Evolutionary conservation across 2,888 invertebrate species (phyloP), one percentile per base, ranked within the genome.

Genomic region (Hirtodrosophila confusa): DNA sequence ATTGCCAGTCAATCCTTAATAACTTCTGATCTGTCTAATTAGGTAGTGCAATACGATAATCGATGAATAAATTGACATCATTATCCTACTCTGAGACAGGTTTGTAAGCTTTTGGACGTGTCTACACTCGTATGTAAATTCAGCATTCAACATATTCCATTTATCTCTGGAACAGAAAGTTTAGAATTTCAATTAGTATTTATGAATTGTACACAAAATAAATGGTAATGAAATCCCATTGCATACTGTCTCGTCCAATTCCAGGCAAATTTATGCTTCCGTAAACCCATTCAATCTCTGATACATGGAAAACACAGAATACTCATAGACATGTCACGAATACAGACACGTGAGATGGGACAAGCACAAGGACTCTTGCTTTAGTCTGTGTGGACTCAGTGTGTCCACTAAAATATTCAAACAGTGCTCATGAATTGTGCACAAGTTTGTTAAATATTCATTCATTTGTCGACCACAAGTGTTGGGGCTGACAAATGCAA

Each of bases 401-500:
- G 49, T 60, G 45, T 48, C 54, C 70, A 60, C 68, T 79, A 54
- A 74, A 69, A 76, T 83, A 86, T 86, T 71, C 86, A 77, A 71
- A 68, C 56, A 51, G 40, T 51, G 50, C 68, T 79, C 73, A 70
- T 73, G 66, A 80, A 79, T 76, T 83, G 65, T 83, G 71, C 69
- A 78, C 68, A 86, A 76, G 71, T 76, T 80, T 67, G 71, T 78
- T 76, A 86, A 84, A 88, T 84, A 86, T 86, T 86, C 80, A 86
- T 83, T 75, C 73, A 75, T 79, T 79, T 75, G 73, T 68, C 67
- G 61, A 69, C 77, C 83, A 55, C 82, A 79, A 74, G 64, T 75
- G 80, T 67, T 64, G 58, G 27, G 4, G 6, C 47, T 55, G 47
- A 39, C 72, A 45, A 65, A 65, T 45, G 44, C 45, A 41, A 47